A percentile compares a stretch with the other conserved stretches of the same genome.
phyloP scores from a whole-genome alignment of 2,888 invertebrate species.

The Rapana venosa region DNA sequence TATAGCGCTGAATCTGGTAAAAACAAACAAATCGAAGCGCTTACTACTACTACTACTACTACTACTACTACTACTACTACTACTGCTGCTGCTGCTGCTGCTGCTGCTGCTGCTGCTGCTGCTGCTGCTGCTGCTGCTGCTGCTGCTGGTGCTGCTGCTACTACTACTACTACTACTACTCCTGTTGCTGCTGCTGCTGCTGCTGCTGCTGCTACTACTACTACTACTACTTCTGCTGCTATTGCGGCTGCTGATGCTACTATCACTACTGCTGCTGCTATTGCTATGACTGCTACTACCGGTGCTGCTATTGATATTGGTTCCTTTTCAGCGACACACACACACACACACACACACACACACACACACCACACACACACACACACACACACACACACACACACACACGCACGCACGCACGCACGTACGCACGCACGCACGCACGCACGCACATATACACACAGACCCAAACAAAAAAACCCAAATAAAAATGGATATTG shows the following conservation, averaged over 20 bases:
- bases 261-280: slow-evolving; percentile 34
- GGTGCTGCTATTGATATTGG: neutral
- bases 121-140: slow-evolving; percentile 43
- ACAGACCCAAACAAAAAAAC: neutral
- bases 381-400: slow-evolving; percentile 24
- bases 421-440: slow-evolving; percentile 4
- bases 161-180: slow-evolving; percentile 25
- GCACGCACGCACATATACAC: slow-evolving; percentile 7
- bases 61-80: no score
- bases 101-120: no score
- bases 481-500: no score
- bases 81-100: no score
- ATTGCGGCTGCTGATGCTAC: neutral
- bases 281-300: slow-evolving; percentile 32
- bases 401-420: slow-evolving; percentile 13
- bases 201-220: slow-evolving; percentile 22
- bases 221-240: slow-evolving; percentile 4
- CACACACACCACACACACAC: slow-evolving; percentile 20
- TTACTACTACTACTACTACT: no score
- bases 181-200: neutral
- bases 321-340: neutral
- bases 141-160: slow-evolving; percentile 25
- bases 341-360: slow-evolving; percentile 23
- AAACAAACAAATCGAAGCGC: no score
- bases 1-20: no score